These are phyloP conservation scores for Halcyon malimbica DNA, from an alignment of 2,113 vertebrate species.

Conservation along the genomic window DNA sequence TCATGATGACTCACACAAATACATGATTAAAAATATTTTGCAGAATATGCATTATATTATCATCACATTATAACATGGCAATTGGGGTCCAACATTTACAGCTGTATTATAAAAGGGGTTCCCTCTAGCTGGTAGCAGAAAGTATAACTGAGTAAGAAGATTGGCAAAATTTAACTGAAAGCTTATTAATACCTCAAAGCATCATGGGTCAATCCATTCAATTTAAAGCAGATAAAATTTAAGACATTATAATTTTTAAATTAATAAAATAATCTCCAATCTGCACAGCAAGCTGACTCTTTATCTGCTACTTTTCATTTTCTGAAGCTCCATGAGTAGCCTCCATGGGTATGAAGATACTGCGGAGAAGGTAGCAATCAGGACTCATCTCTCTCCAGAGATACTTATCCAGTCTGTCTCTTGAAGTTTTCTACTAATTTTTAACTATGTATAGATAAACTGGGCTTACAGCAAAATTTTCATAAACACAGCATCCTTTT, in stretches of 20 bases:
- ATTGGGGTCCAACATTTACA: not conserved
- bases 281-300: not conserved
- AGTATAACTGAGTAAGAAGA: not conserved
- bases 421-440: not conserved
- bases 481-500: not conserved
- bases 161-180: slow-evolving; percentile 41
- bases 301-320: slow-evolving; percentile 45
- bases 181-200: slow-evolving; percentile 52
- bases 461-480: not conserved
- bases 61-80: not conserved
- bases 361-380: not conserved
- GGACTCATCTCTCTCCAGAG: not conserved
- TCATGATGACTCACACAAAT: not conserved
- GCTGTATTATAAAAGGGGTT: not conserved
- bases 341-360: not conserved
- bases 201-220: slow-evolving; percentile 6
- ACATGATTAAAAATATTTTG: not conserved
- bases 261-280: slow-evolving; percentile 61
- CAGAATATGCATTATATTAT: not conserved
- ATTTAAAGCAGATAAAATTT: slow-evolving; percentile 46
- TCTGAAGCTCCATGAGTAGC: not conserved
- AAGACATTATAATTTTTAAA: slow-evolving; percentile 55
- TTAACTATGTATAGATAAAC: not conserved
- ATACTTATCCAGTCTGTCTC: slow-evolving; percentile 16
- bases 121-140: not conserved